Conservation (phyloP, 1,140 invertebrate genomes). For the Camponotus pennsylvanicus region DNA sequence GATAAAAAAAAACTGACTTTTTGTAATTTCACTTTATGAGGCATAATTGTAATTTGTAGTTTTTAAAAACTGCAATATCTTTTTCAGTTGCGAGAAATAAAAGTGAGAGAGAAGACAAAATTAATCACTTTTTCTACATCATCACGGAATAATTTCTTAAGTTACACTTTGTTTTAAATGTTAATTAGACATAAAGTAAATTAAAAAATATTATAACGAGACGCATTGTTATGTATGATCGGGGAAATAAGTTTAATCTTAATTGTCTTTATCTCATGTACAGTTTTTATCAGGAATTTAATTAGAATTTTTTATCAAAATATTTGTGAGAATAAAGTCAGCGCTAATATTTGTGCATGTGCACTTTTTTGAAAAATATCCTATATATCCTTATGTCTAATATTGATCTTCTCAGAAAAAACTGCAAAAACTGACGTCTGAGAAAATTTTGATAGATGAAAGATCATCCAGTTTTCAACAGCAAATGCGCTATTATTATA, state of each 20-base stretch:
- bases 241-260: neutral
- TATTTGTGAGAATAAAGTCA: neutral
- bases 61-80: too few species aligned
- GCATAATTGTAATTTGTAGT: neutral
- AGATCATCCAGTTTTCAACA: neutral
- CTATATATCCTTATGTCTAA: neutral
- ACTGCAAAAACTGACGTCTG: neutral
- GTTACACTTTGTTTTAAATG: neutral
- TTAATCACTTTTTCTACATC: neutral
- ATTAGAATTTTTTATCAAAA: neutral
- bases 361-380: neutral
- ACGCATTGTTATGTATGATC: neutral
- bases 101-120: neutral
- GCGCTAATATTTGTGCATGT: neutral
- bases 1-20: neutral
- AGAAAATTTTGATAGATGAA: neutral
- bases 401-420: neutral
- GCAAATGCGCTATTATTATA: neutral
- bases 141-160: constrained; percentile 12
- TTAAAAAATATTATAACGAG: constrained; percentile 18
- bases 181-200: constrained; percentile 26
- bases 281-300: neutral
- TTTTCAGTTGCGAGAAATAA: neutral
- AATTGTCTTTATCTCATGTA: neutral
- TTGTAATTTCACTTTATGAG: neutral